phyloP scores from a whole-genome alignment of 2,113 vertebrate genomes.

The Cairina moschata region DNA sequence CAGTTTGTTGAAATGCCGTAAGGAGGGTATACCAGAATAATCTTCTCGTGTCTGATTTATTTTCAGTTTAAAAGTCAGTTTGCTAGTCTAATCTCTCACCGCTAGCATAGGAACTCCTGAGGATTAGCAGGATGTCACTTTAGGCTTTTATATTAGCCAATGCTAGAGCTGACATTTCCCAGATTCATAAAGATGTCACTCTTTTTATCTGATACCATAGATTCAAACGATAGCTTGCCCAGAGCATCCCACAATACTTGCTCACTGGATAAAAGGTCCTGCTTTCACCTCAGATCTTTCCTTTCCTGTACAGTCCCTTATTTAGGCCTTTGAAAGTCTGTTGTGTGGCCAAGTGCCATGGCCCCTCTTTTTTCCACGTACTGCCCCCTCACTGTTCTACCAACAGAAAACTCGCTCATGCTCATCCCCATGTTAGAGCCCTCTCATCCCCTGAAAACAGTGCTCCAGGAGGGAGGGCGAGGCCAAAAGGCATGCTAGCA shows the following conservation, averaged over 20 bases:
- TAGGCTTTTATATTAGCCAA: not conserved
- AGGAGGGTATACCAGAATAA: not conserved
- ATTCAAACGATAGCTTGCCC: not conserved
- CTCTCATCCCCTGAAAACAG: rapidly evolving
- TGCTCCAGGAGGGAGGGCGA: not conserved
- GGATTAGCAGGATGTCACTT: not conserved
- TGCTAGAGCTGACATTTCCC: not conserved
- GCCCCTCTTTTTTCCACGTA: rapidly evolving
- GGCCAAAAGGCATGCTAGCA: not conserved
- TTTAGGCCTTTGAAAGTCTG: not conserved
- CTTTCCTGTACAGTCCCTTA: not conserved
- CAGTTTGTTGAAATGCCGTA: not conserved
- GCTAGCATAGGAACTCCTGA: not conserved
- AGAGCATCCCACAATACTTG: not conserved
- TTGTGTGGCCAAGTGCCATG: not conserved
- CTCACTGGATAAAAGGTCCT: not conserved
- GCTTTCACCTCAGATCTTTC: not conserved
- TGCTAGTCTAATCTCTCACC: not conserved
- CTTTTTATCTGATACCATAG: not conserved
- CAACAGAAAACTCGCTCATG: not conserved
- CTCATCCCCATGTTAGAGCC: not conserved
- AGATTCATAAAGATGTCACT: not conserved
- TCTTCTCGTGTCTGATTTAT: not conserved
- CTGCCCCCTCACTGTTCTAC: not conserved
- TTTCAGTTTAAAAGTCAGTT: not conserved